Evolutionary conservation across 2,888 invertebrate genomes (phyloP).

Genomic region (Chaitophorus viminalis): DNA sequence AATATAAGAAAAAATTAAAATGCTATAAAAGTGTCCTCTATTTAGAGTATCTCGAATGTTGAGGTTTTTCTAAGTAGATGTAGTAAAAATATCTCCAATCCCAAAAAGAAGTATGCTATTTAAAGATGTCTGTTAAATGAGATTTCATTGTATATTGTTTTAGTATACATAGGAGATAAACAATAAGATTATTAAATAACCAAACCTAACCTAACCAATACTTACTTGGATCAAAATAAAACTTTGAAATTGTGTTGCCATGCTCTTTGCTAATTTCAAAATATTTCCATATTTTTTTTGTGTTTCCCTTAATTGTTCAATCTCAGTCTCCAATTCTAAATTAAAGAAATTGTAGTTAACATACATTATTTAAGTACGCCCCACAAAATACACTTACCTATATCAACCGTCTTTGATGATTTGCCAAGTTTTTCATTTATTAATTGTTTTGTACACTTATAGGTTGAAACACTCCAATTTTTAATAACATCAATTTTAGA

Average conservation of each 20-base stretch:
- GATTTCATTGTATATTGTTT: too few species aligned
- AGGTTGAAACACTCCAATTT: constrained; percentile 98
- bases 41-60: too few species aligned
- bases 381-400: constrained; percentile 71
- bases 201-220: too few species aligned
- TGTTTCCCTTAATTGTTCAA: constrained; percentile 91
- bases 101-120: too few species aligned
- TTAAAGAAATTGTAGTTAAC: background rate
- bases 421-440: constrained; percentile 97
- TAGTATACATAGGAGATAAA: too few species aligned
- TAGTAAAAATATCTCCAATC: too few species aligned
- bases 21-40: too few species aligned
- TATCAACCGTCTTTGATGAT: constrained; percentile 88
- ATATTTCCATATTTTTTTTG: constrained; percentile 92
- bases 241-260: constrained; percentile 88
- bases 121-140: too few species aligned
- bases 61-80: too few species aligned
- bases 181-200: too few species aligned
- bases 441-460: constrained; percentile 96
- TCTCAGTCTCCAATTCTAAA: constrained; percentile 90
- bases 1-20: too few species aligned
- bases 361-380: background rate
- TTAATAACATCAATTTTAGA: constrained; percentile 92
- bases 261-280: constrained; percentile 83
- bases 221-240: constrained; percentile 81